Percentiles rank a stretch among this genome's conserved stretches.
Conservation (phyloP, 2,888 invertebrate genomes). For the Ectobius pallidus region DNA sequence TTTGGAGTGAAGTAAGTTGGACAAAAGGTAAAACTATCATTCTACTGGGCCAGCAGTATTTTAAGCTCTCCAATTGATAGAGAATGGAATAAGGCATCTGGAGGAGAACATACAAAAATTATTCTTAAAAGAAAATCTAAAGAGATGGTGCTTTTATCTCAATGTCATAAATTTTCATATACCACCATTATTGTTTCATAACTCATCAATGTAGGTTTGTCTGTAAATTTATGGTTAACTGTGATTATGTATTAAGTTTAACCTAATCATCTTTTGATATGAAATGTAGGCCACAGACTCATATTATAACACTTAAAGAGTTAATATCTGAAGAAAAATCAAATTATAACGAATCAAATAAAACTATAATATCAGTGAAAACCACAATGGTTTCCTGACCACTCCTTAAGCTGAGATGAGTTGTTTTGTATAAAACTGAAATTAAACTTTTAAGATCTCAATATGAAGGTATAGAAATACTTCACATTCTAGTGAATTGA, state of each 20-base stretch:
- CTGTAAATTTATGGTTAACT: constrained; percentile 1
- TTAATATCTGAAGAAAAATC: too few species aligned
- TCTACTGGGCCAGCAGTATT: constrained; percentile 7
- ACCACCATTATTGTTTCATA: neutral
- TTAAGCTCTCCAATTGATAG: neutral
- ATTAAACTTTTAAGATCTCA: too few species aligned
- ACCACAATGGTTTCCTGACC: too few species aligned
- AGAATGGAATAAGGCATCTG: neutral
- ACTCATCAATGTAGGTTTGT: neutral
- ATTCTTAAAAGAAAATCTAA: neutral
- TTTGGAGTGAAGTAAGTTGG: neutral
- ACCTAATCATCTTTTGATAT: constrained; percentile 13
- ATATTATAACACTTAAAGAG: too few species aligned
- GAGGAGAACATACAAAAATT: neutral
- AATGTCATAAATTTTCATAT: constrained; percentile 8
- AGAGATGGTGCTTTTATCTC: constrained; percentile 3
- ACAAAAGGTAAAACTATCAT: neutral
- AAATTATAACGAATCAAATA: too few species aligned
- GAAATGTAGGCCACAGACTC: too few species aligned
- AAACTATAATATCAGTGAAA: too few species aligned
- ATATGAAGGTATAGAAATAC: too few species aligned
- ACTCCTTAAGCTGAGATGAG: too few species aligned
- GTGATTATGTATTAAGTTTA: neutral
- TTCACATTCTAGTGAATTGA: too few species aligned
- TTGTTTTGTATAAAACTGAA: too few species aligned